Evolutionary conservation across 2,797 vertebrate species (phyloP).

Genomic region (Australoheros facetus): DNA sequence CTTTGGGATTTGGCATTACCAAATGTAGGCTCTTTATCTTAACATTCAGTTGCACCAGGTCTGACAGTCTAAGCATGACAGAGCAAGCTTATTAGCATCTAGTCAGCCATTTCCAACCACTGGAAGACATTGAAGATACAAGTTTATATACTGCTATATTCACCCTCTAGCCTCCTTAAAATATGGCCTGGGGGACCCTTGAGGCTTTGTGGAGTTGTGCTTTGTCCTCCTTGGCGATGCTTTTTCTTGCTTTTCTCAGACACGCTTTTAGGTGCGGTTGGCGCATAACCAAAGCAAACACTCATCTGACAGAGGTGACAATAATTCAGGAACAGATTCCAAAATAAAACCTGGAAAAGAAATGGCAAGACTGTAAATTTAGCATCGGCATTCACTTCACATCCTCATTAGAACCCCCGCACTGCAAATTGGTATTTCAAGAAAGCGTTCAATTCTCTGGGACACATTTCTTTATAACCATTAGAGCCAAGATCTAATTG

Average conservation of each 20-base stretch:
- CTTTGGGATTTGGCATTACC: conserved; percentile 80
- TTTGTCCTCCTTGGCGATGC: conserved; percentile 73
- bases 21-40: conserved; percentile 83
- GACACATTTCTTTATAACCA: conserved; percentile 39
- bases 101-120: conserved; percentile 82
- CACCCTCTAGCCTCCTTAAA: conserved; percentile 83
- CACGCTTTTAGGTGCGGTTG: conserved; percentile 60
- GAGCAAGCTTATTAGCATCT: conserved; percentile 84
- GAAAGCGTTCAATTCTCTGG: conserved; percentile 31
- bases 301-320: conserved; percentile 58
- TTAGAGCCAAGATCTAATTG: conserved; percentile 37
- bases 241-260: conserved; percentile 63
- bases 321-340: conserved; percentile 52
- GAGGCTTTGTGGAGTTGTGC: conserved; percentile 72
- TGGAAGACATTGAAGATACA: conserved; percentile 71
- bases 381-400: conserved; percentile 25
- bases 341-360: conserved; percentile 59
- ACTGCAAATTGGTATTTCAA: not conserved
- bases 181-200: conserved; percentile 81
- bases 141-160: conserved; percentile 71
- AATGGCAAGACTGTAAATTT: conserved; percentile 51
- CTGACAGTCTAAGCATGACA: conserved; percentile 83
- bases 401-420: not conserved
- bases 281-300: conserved; percentile 71
- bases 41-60: conserved; percentile 83